A percentile compares a stretch with the other conserved stretches of the same genome.
Evolutionary conservation across 1,140 invertebrate genomes (phyloP).

Genomic region (Paramacrobiotus metropolitanus): DNA sequence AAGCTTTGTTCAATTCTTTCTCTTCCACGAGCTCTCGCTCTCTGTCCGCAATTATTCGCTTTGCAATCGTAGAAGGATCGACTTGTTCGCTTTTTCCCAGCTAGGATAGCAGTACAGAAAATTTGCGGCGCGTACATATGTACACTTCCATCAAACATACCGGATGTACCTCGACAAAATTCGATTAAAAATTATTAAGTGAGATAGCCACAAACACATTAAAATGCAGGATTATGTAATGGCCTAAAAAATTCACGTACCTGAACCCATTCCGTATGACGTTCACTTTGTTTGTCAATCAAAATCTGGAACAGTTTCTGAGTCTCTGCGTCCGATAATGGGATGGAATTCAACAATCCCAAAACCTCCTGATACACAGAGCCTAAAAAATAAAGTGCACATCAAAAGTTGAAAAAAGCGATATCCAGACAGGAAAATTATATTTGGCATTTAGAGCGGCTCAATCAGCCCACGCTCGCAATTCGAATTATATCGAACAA

Average conservation of each 20-base stretch:
- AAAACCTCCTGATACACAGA: not conserved
- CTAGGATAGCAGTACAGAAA: no score
- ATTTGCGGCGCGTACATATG: no score
- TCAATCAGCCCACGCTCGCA: no score
- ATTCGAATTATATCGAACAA: no score
- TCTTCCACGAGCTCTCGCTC: not conserved
- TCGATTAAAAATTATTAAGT: no score
- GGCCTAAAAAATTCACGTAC: no score
- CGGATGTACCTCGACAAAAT: no score
- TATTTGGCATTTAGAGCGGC: no score
- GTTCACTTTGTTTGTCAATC: conserved; percentile 3
- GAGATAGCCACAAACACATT: no score
- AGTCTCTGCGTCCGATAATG: not conserved
- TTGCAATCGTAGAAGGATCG: not conserved
- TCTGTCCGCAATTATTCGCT: not conserved
- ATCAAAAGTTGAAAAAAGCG: not conserved
- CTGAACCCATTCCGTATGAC: conserved; percentile 1
- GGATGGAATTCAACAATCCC: not conserved
- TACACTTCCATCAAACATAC: no score
- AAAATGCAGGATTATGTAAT: no score
- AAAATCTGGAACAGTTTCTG: not conserved
- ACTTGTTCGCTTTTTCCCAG: not conserved
- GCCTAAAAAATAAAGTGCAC: not conserved
- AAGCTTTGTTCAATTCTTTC: not conserved
- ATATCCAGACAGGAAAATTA: not conserved